Evolutionary conservation across 2,888 invertebrate genomes (phyloP), one percentile per base, ranked within the genome.

Genomic region (Eledona agricola): DNA sequence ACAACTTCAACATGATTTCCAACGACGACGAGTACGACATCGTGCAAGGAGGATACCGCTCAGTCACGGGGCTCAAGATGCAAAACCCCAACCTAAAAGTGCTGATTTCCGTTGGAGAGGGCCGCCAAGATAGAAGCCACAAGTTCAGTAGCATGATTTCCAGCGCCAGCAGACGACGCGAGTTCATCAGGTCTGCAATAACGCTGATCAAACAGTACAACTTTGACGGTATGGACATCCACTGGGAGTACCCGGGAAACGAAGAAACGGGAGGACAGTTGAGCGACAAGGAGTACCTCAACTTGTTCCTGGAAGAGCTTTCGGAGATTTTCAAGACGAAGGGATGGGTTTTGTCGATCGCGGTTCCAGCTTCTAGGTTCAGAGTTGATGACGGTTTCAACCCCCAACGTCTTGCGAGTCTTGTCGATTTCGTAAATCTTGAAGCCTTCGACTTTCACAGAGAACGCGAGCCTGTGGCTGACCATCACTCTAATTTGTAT

Each of bases 161-260:
- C 55, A 80, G 80, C 50, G 78, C 81, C 2, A 73, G 72, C 9
- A 77, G 80, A 23, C 73, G 84, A 16, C 77, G 79, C 32, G 79
- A 79, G 59, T 88, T 89, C 66, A 82, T 86, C 7, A 77, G 81
- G 20, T 86, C 88, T 23, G 81, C 86, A 0, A 71, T 88, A 0
- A 76, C 77, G 26, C 87, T 89, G 64, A 70, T 90, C 34, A 80
- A 82, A 47, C 80, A 83, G 49, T 82, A 88, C 61, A 82, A 84
- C 47, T 91, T 93, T 66, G 92, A 93, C 70, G 93, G 93, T 0
- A 75, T 92, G 5, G 91, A 92, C 67, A 78, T 93, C 2, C 87
- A 92, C 64, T 92, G 88, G 88, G 83, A 87, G 57, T 88, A 88
- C 70, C 86, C 88, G 61, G 84, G 78, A 6, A 78, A 77, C n/a